Evolutionary conservation across 1,140 invertebrate species (phyloP), one percentile per base, ranked within the genome.

Genomic region (Drosophila willistoni): DNA sequence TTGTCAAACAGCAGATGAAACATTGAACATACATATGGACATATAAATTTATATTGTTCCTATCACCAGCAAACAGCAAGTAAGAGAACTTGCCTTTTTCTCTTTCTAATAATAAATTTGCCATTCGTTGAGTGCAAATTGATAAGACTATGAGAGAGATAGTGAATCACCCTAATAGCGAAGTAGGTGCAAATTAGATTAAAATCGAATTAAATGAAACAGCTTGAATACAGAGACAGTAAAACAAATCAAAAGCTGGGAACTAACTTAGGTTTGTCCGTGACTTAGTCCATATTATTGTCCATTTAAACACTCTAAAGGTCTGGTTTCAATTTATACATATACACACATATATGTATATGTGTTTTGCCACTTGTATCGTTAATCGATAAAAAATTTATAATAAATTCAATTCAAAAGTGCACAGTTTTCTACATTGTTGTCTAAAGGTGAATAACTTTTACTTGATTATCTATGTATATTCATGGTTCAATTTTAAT

Each of bases 171-270:
- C 34, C 19, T 54, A n/a, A 51, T 33, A 9, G 25, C 41, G 34
- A 44, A 51, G 34, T 42, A 65, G 41, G 29, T 68, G 65, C 65
- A 68, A 61, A 68, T 68, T 68, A 61, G 56, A 59, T 67, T 47
- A 17, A 19, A 70, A 44, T 19, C 10, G 51, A 47, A 12, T 42
- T 14, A 17, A 42, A 64, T 4, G 17, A 47, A 19, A 29, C 7
- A 19, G 44, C 41, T 41, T 36, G 6, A 36, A 42, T 25, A 70
- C 17, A 51, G 17, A 51, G 14, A 10, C 14, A 47, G 44, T 6
- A 6, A 47, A 51, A 12, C 14, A 51, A 51, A 51, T 51, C 44
- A 22, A 51, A 51, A 12, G 17, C 44, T 2, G 17, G 7, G 9
- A 51, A 51, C 17, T 19, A 51, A 51, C 9, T 22, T 22, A 22